Evolutionary conservation across 2,797 vertebrate genomes (phyloP).

Genomic region (Falco columbarius): DNA sequence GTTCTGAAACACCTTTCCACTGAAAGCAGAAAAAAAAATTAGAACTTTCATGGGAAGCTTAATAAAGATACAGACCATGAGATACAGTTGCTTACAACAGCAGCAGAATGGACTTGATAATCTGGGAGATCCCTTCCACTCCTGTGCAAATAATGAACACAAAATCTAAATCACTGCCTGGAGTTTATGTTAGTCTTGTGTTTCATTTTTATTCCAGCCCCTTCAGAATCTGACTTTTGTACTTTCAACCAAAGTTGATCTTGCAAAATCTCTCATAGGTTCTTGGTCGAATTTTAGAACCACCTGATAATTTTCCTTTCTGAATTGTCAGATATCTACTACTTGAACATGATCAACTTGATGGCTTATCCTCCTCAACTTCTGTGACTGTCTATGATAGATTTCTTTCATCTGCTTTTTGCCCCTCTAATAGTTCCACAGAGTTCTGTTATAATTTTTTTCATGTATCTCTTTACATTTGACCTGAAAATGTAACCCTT

Average conservation of each 20-base stretch:
- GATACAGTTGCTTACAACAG: not conserved
- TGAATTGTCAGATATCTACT: not conserved
- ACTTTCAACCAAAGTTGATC: not conserved
- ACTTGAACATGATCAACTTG: not conserved
- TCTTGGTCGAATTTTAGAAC: not conserved
- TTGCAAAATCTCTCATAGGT: not conserved
- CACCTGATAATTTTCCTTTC: not conserved
- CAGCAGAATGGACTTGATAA: not conserved
- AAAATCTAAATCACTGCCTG: not conserved
- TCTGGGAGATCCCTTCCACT: not conserved
- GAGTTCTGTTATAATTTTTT: not conserved
- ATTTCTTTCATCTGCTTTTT: not conserved
- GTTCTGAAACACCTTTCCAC: constrained; percentile 1
- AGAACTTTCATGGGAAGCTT: not conserved
- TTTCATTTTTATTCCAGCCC: not conserved
- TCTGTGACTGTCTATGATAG: not conserved
- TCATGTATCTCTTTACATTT: not conserved
- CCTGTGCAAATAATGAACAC: not conserved
- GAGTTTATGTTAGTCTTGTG: not conserved
- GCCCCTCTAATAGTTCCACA: not conserved
- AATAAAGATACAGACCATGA: not conserved
- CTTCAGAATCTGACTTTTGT: not conserved
- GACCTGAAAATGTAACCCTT: not conserved
- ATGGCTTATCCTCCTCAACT: not conserved
- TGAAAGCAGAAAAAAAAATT: not conserved